A percentile compares a stretch with the other conserved stretches of the same genome.
Evolutionary conservation across 2,113 vertebrate genomes (phyloP).

Genomic region (Periophthalmodon schlosseri): DNA sequence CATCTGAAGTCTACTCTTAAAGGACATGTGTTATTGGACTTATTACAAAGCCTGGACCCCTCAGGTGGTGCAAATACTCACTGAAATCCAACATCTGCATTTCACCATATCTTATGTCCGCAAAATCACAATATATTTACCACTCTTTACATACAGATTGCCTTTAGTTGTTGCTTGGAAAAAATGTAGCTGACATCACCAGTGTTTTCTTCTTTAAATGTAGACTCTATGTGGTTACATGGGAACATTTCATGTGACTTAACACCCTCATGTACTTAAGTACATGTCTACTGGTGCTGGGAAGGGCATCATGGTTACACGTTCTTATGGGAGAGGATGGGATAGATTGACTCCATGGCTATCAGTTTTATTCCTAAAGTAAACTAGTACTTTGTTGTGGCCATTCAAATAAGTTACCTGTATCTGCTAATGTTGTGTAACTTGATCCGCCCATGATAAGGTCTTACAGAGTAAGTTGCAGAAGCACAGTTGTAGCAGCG

Average conservation of each 20-base stretch:
- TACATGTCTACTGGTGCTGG: slow-evolving; percentile 12
- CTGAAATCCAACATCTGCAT: neutral
- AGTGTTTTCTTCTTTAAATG: neutral
- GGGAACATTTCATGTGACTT: slow-evolving; percentile 22
- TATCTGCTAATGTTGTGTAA: neutral
- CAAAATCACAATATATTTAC: neutral
- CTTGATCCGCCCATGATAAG: neutral
- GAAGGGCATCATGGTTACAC: neutral
- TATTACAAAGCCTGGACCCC: neutral
- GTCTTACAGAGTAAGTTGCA: neutral
- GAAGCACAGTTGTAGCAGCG: slow-evolving; percentile 18
- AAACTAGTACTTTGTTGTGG: neutral
- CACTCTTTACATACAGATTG: neutral
- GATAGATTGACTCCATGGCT: neutral
- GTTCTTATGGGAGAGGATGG: neutral
- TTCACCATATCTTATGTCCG: neutral
- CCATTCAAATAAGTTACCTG: neutral
- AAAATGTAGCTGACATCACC: neutral
- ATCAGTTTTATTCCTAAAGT: neutral
- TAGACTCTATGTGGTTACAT: neutral
- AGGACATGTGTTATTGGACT: neutral
- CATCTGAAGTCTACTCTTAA: neutral
- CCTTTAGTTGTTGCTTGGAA: neutral
- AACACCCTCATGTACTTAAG: slow-evolving; percentile 29
- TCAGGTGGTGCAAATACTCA: neutral